phyloP scores from a whole-genome alignment of 2,888 invertebrate genomes.

The Scaptomyza tumidula region DNA sequence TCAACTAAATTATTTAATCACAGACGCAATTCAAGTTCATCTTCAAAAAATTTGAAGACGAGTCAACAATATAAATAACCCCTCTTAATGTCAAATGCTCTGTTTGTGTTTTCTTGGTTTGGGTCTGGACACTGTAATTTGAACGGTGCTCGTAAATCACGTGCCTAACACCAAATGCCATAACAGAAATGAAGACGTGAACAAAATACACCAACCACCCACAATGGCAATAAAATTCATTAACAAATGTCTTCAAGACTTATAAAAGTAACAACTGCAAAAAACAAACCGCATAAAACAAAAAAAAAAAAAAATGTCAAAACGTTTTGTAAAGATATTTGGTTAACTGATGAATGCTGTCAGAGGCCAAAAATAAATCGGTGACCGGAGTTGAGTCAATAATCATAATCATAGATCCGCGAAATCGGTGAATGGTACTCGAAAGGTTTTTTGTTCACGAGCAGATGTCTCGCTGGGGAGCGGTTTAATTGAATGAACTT shows the following conservation, averaged over 20 bases:
- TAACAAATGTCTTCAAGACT: conserved; percentile 36
- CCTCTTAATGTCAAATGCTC: conserved; percentile 49
- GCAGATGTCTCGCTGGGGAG: conserved; percentile 32
- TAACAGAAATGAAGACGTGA: conserved; percentile 61
- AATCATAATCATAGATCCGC: conserved; percentile 28
- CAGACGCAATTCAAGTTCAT: conserved; percentile 50
- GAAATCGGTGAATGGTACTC: conserved; percentile 48
- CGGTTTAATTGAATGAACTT: conserved; percentile 68
- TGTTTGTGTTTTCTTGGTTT: background rate
- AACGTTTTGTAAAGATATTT: conserved; percentile 9
- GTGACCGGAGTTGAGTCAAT: conserved; percentile 12
- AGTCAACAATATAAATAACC: conserved; percentile 32
- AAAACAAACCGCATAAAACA: background rate
- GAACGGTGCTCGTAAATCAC: conserved; percentile 61
- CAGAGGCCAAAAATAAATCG: conserved; percentile 31
- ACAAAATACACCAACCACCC: conserved; percentile 31
- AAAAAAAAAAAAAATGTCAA: conserved; percentile 9
- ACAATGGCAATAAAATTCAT: conserved; percentile 41
- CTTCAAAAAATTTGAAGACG: conserved; percentile 26
- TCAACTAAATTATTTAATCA: conserved; percentile 34
- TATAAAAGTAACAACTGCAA: conserved; percentile 43
- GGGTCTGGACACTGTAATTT: conserved; percentile 36
- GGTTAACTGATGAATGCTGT: conserved; percentile 19
- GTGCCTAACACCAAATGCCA: conserved; percentile 43
- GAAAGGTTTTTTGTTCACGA: conserved; percentile 30